Base-by-base conservation (phyloP, 2,113 vertebrate species). In the Myiagra hebetior region DNA sequence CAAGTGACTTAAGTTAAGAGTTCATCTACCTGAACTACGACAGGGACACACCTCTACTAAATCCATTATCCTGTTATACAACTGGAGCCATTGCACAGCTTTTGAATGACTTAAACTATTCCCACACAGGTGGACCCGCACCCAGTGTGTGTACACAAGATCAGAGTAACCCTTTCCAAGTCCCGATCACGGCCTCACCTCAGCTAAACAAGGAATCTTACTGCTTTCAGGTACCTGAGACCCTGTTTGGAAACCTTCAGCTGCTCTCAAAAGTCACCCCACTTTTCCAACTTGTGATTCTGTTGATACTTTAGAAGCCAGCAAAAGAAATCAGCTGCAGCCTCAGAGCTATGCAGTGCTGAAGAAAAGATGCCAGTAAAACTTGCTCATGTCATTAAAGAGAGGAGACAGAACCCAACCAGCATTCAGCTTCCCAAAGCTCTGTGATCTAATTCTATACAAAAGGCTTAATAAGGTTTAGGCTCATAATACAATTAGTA, bases 401-500 rank as follows among this genome's bases (percentile, higher is more conserved):
- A 63, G 39, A 77, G 13, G 49, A 87, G 85, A 75, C 74, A 85
- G 57, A 93, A 44, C 10, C 81, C 91, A 95, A 81, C 74, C 37
- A 84, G 73, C 73, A 87, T 4, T 41, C 89, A 91, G 89, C 84
- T 95, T 96, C 78, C 87, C 89, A 95, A 96, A 93, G 95, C 96
- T 89, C 96, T 97, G 72, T 89, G 94, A 98, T 98, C 93, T 97
- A 97, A 98, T 98, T 98, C 96, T 65, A 95, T 85, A 97, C 94
- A 97, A 98, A 98, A 74, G 93, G 97, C 96, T 98, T 98, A 98
- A 98, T 97, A 98, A 97, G 97, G 97, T 97, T 98, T 97, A 97
- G 95, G 97, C 96, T 97, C 86, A 93, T 98, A 98, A 98, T 98
- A 97, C 97, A 98, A 98, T 98, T 98, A 98, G 95, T 95, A 98